Conservation (phyloP, 2,888 invertebrate species). For the Cryptosula pallasiana region DNA sequence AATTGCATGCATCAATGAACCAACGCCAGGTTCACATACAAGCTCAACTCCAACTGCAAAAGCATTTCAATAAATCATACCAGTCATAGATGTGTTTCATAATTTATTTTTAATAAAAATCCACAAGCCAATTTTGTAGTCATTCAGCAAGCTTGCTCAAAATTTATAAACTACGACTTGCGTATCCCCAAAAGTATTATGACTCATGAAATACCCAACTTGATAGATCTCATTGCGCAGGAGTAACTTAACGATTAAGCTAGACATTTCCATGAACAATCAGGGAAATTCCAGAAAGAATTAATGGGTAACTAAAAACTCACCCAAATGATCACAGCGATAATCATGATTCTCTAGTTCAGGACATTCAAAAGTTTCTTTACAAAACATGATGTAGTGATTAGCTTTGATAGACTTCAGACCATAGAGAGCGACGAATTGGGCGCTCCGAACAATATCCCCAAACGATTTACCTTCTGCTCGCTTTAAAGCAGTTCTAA, state of each 20-base stretch:
- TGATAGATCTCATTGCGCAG: too few relatives aligned
- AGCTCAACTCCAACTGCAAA: too few relatives aligned
- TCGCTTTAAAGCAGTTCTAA: constrained; percentile 7
- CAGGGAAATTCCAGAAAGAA: neutral
- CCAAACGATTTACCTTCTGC: neutral
- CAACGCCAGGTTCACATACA: too few relatives aligned
- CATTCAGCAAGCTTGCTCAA: too few relatives aligned
- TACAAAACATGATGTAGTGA: constrained; percentile 75
- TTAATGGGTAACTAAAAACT: constrained; percentile 28
- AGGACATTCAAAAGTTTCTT: constrained; percentile 82
- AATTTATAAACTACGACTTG: too few relatives aligned
- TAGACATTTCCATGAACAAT: neutral
- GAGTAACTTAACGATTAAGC: neutral
- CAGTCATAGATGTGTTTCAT: too few relatives aligned
- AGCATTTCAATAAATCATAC: too few relatives aligned
- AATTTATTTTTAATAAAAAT: too few relatives aligned
- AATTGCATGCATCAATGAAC: too few relatives aligned
- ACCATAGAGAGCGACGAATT: neutral
- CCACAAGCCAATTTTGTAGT: too few relatives aligned
- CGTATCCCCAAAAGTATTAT: too few relatives aligned
- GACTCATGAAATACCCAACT: too few relatives aligned
- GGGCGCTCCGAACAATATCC: neutral
- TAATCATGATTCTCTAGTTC: constrained; percentile 81
- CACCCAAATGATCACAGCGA: constrained; percentile 77
- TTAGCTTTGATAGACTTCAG: constrained; percentile 54